A percentile compares a stretch with the other conserved stretches of the same genome.
phyloP scores from a whole-genome alignment of 2,888 invertebrate species.

The Limnephilus rhombicus region DNA sequence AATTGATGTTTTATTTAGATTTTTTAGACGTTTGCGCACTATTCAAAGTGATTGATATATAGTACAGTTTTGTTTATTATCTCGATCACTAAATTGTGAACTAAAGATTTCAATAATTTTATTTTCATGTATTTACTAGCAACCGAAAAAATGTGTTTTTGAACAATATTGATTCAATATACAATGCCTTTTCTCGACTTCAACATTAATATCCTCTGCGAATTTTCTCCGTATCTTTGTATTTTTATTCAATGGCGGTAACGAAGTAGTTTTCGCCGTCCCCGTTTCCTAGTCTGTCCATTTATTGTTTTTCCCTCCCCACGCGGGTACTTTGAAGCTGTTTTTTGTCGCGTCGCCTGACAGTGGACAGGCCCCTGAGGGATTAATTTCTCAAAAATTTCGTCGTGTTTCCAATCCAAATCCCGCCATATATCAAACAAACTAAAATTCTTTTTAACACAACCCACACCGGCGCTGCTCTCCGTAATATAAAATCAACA shows the following conservation, averaged over 20 bases:
- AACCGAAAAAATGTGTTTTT: neutral
- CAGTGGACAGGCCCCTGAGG: slow-evolving; percentile 13
- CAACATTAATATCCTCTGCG: neutral
- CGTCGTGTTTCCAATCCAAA: slow-evolving; percentile 19
- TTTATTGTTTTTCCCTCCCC: slow-evolving; percentile 32
- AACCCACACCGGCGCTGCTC: neutral
- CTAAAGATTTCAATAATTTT: neutral
- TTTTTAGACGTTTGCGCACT: no score
- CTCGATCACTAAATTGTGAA: neutral
- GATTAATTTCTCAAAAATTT: slow-evolving; percentile 29
- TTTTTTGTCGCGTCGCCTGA: slow-evolving; percentile 33
- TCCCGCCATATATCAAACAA: slow-evolving; percentile 7
- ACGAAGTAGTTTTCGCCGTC: neutral
- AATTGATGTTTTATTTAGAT: no score
- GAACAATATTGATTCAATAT: neutral
- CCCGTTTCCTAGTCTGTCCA: neutral
- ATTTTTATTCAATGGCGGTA: slow-evolving; percentile 4
- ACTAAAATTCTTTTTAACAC: slow-evolving; percentile 4
- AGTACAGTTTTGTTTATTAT: neutral
- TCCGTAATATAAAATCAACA: neutral
- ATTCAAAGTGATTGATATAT: no score
- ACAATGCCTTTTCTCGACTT: neutral
- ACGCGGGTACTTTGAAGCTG: neutral
- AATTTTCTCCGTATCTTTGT: neutral
- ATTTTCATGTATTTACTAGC: neutral